phyloP scores from a whole-genome alignment of 2,888 invertebrate species.

The Linhomoeus sp. region DNA sequence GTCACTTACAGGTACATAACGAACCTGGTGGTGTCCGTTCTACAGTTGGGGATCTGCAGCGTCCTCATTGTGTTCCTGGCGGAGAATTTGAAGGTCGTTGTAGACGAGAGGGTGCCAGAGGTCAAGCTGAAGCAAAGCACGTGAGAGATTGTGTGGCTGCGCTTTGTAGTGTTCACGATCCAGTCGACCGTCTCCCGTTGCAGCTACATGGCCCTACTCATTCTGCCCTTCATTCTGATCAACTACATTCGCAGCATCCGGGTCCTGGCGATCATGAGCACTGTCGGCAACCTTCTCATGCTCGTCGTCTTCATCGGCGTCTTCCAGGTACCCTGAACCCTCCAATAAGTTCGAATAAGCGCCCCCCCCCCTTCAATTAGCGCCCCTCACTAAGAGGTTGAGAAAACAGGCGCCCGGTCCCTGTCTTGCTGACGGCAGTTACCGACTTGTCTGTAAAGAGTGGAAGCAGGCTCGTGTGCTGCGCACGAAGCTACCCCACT shows the following conservation, averaged over 20 bases:
- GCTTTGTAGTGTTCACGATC: too few species aligned
- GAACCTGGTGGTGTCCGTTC: slow-evolving; percentile 14
- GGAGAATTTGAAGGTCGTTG: background rate
- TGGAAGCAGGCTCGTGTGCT: too few species aligned
- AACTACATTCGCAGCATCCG: slow-evolving; percentile 1
- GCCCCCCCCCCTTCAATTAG: too few species aligned
- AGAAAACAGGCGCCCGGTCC: too few species aligned
- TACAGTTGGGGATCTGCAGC: slow-evolving; percentile 22
- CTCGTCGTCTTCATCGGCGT: slow-evolving; percentile 1
- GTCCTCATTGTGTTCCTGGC: slow-evolving; percentile 5
- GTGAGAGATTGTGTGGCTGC: background rate
- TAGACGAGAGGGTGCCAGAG: too few species aligned
- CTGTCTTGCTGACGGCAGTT: too few species aligned
- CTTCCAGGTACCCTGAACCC: slow-evolving; percentile 8
- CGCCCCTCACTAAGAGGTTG: too few species aligned
- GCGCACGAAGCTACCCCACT: too few species aligned
- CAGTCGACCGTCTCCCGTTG: too few species aligned
- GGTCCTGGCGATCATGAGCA: background rate
- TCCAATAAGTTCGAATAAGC: too few species aligned
- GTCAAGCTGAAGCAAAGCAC: too few species aligned
- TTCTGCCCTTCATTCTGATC: slow-evolving; percentile 3
- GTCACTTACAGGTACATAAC: slow-evolving; percentile 15
- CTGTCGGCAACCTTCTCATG: slow-evolving; percentile 3
- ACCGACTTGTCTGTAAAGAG: too few species aligned
- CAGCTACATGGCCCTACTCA: background rate